Base-by-base conservation (phyloP, 2,113 vertebrate species). In the Oncorhynchus gorbuscha region DNA sequence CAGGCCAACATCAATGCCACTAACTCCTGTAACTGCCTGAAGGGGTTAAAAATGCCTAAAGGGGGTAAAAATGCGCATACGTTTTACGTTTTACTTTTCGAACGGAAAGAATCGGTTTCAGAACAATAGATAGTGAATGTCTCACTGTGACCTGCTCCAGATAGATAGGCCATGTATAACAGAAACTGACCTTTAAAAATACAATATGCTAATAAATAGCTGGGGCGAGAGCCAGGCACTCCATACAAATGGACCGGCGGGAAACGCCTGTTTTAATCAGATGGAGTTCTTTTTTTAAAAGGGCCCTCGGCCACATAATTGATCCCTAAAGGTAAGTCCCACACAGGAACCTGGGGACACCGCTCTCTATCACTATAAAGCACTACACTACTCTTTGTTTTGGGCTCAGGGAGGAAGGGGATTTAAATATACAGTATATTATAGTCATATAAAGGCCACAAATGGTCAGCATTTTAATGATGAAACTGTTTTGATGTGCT, bases 151-250 rank as follows among this genome's bases (percentile, higher is more conserved):
- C 90, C 89, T 89, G 77, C 83, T 92, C 89, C 75, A 87, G 86
- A 90, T 86, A 78, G 79, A 89, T 84, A 80, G 86, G 76, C 83
- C 76, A 76, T 87, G 91, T 88, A 85, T 89, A 93, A 92, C 90
- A 91, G 86, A 89, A 83, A 82, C 81, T 93, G 92, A 93, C 90
- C 90, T 94, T 93, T 93, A 92, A 91, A 18, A 92, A 93, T 85
- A 93, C 87, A 89, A 92, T 92, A 93, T 93, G 91, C 88, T 93
- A 93, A 92, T 94, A 94, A 93, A 92, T 90, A 93, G 91, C 91
- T 24, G 83, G 74, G 87, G 87, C 83, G 62, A 91, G 85, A 89
- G 89, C 85, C 84, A 77, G 35, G 87, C 87, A 85, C 85, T 84
- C 81, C 80, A 79, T 87, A 91, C 91, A 92, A 89, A 91, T 85